Evolutionary conservation across 1,140 invertebrate genomes (phyloP).

Genomic region (Atta colombica): DNA sequence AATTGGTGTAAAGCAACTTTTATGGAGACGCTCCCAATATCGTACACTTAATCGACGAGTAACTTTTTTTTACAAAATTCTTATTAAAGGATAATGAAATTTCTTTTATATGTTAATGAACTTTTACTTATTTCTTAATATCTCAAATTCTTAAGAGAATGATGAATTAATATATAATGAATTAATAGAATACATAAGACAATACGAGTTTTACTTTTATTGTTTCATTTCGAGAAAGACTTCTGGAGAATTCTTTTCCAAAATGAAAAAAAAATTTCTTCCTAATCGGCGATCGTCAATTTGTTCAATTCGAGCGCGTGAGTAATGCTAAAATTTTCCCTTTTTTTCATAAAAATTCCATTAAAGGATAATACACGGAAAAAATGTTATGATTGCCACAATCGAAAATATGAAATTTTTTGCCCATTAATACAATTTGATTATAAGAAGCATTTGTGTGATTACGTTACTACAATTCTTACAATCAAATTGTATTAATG

Average conservation of each 20-base stretch:
- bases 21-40: neutral
- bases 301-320: neutral
- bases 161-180: neutral
- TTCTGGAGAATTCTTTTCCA: neutral
- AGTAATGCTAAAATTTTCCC: no score
- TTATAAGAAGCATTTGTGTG: no score
- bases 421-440: no score
- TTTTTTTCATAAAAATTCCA: no score
- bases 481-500: no score
- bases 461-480: no score
- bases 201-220: neutral
- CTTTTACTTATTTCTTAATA: neutral
- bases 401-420: no score
- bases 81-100: neutral
- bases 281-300: neutral
- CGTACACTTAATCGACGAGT: neutral
- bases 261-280: no score
- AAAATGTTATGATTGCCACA: no score
- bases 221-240: neutral
- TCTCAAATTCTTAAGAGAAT: neutral
- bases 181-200: neutral
- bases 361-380: no score
- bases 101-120: neutral
- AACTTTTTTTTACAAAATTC: neutral
- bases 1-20: constrained; percentile 9